Conservation (phyloP, 2,797 vertebrate genomes). For the Amazonetta brasiliensis region DNA sequence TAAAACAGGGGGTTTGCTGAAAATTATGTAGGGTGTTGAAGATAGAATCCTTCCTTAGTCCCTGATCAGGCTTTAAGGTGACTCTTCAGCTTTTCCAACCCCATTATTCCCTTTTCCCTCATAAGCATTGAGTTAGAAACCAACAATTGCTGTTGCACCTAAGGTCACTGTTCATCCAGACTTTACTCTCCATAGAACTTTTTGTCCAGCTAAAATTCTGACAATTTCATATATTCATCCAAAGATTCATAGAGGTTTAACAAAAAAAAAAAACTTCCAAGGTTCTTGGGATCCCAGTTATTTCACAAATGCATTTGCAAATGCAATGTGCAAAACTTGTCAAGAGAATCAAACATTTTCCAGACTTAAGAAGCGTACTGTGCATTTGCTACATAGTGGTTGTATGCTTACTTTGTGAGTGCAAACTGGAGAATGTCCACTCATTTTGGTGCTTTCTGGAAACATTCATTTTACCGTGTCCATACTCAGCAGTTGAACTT, state of each 20-base stretch:
- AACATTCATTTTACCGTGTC: not conserved
- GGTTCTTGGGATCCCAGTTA: not conserved
- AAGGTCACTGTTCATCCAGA: not conserved
- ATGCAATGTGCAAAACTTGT: not conserved
- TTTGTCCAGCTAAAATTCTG: not conserved
- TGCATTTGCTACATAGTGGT: accelerated
- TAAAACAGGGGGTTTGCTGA: not conserved
- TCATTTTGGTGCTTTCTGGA: not conserved
- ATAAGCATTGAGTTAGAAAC: not conserved
- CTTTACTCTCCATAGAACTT: not conserved
- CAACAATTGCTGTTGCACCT: not conserved
- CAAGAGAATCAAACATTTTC: not conserved
- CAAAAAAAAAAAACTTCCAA: not conserved
- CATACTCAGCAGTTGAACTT: not conserved
- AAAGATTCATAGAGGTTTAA: not conserved
- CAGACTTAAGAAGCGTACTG: not conserved
- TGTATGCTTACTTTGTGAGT: not conserved
- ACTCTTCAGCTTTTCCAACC: not conserved
- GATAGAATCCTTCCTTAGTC: not conserved
- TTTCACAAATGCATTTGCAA: not conserved
- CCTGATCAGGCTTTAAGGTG: not conserved
- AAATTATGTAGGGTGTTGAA: slow-evolving; percentile 18
- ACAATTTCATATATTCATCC: not conserved
- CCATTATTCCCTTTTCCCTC: not conserved
- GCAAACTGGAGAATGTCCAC: not conserved